These are phyloP conservation scores for Heterodera filipjevi DNA, from an alignment of 2,888 invertebrate species.

Conservation along the genomic window DNA sequence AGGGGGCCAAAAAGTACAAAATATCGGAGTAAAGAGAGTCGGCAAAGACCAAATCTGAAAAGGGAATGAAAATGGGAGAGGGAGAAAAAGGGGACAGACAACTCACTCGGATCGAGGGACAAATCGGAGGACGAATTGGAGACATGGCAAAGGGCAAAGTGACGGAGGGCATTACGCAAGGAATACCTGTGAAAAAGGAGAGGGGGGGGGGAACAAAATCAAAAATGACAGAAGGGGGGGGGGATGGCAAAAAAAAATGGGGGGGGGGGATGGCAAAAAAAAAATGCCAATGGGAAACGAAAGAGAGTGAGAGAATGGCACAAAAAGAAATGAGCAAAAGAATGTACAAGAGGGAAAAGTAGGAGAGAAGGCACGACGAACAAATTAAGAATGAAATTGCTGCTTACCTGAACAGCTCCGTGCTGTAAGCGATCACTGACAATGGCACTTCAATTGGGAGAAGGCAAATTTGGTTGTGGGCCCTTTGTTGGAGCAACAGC, in stretches of 20 bases:
- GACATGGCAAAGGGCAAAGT: conserved; percentile 1
- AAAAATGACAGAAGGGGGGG: background rate
- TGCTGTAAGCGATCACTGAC: background rate
- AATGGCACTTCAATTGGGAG: conserved; percentile 55
- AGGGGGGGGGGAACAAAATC: no score
- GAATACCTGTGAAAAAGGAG: conserved; percentile 18
- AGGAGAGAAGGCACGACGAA: no score
- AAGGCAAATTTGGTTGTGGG: conserved; percentile 55
- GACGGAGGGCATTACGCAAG: conserved; percentile 10
- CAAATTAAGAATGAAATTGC: background rate
- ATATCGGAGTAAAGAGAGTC: conserved; percentile 49
- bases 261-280: background rate
- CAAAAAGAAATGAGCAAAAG: no score
- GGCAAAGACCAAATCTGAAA: conserved; percentile 41
- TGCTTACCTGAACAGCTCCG: conserved; percentile 22
- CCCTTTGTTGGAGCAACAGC: conserved; percentile 46
- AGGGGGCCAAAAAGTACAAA: conserved; percentile 55
- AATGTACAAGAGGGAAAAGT: no score
- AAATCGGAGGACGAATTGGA: conserved; percentile 2
- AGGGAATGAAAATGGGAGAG: background rate
- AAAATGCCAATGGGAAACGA: background rate
- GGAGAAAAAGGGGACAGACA: background rate
- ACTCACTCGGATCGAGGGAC: background rate
- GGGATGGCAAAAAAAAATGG: background rate
- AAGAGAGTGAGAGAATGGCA: background rate